Evolutionary conservation across 2,113 vertebrate genomes (phyloP), one percentile per base, ranked within the genome.

Genomic region (Callorhinus ursinus): DNA sequence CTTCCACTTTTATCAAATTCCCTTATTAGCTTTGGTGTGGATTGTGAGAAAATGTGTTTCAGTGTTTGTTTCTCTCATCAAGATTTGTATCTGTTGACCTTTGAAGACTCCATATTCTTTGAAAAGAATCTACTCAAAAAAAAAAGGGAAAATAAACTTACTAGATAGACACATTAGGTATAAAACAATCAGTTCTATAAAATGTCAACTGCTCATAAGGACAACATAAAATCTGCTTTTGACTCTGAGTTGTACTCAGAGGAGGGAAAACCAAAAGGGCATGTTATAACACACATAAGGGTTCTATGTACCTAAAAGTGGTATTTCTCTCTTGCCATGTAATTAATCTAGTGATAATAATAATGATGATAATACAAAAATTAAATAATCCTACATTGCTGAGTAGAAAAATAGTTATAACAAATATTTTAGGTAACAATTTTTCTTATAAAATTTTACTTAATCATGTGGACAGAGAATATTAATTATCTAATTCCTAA

Each of bases 11-110:
- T 13, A 83, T 12, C 80, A 67, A 16, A 42, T 97, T 80, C 72
- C 74, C 95, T 98, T 92, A 86, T 76, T 79, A 86, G 5, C 26
- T 96, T 42, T 88, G 2, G 0, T 87, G 31, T 96, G 97, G 53
- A 97, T 90, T 1, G 7, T 42, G 24, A 98, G 87, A 36, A 21
- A 79, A 13, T 87, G 12, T 88, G 3, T 42, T 28, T 39, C 22
- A 51, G 2, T 59, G 11, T 79, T 88, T 74, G 5, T 8, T 59
- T 10, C 28, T 88, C 51, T 92, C 51, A 55, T 10, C 1, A 31
- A 26, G 13, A 39, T 22, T 97, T 96, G 87, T 36, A 39, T 65
- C 33, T 18, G 1, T 97, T 63, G 63, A 91, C 49, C 39, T 97
- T 81, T 94, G 55, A 94, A 97, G 65, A 19, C 19, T 49, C 12